Evolutionary conservation across 2,888 invertebrate species (phyloP).

Genomic region (Parapristionchus giblindavisi): DNA sequence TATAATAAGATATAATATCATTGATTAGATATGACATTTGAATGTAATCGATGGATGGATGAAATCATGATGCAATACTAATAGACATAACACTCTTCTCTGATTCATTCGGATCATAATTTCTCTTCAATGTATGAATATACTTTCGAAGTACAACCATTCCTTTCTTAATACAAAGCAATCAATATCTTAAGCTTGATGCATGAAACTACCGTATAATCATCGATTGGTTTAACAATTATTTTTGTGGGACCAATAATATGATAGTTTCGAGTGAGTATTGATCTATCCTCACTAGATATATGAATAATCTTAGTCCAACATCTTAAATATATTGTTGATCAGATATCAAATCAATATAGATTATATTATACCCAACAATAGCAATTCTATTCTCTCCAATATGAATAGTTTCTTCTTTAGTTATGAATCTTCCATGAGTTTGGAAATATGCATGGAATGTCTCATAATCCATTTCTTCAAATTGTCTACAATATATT

Average conservation of each 20-base stretch:
- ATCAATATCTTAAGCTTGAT: neutral
- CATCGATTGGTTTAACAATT: conserved; percentile 14
- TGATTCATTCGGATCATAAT: conserved; percentile 4
- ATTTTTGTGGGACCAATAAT: conserved; percentile 11
- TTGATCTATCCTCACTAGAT: neutral
- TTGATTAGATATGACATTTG: too few relatives aligned
- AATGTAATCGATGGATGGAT: too few relatives aligned
- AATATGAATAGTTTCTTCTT: conserved; percentile 17
- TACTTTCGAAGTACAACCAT: conserved; percentile 16
- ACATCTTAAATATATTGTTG: neutral
- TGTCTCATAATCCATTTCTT: conserved; percentile 27
- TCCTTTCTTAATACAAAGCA: conserved; percentile 21
- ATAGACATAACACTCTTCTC: conserved; percentile 36
- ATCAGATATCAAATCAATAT: neutral
- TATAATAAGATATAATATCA: too few relatives aligned
- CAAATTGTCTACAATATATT: conserved; percentile 17
- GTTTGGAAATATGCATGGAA: conserved; percentile 22
- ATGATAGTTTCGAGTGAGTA: conserved; percentile 17
- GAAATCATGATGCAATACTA: too few relatives aligned
- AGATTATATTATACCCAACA: conserved; percentile 6
- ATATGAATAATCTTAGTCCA: conserved; percentile 18
- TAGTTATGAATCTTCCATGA: conserved; percentile 19
- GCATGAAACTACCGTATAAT: conserved; percentile 13
- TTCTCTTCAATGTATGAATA: conserved; percentile 15
- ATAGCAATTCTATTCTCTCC: conserved; percentile 18